Conservation (phyloP, 2,797 vertebrate genomes). For the Nothura maculosa region DNA sequence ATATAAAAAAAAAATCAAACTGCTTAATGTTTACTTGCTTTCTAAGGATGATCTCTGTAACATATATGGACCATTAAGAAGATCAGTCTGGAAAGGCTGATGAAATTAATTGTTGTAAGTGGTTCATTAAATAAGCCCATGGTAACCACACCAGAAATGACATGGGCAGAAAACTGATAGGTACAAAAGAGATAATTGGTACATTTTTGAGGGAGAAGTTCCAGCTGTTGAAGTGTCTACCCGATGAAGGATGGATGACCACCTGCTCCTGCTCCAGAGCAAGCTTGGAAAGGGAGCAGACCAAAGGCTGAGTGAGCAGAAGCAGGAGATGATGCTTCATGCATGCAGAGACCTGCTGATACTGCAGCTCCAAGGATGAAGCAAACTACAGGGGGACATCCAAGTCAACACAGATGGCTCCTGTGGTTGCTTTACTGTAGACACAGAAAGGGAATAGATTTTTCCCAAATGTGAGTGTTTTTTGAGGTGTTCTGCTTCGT, state of each 20-base stretch:
- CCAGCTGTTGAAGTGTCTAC: conserved; percentile 5
- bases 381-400: neutral
- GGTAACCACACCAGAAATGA: neutral
- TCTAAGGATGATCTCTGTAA: neutral
- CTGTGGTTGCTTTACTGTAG: neutral
- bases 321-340: neutral
- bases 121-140: neutral
- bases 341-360: neutral
- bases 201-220: neutral
- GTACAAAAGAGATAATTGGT: neutral
- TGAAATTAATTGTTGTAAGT: neutral
- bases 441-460: neutral
- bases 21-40: neutral
- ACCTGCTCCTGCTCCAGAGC: neutral
- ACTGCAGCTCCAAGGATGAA: neutral
- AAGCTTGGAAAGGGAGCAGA: neutral
- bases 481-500: neutral
- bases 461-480: neutral
- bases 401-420: neutral
- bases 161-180: neutral
- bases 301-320: neutral
- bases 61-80: neutral
- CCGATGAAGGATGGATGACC: neutral
- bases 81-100: neutral
- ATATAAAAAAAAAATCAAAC: neutral